Evolutionary conservation across 2,888 invertebrate genomes (phyloP), one percentile per base, ranked within the genome.

Genomic region (Mythimna impura): DNA sequence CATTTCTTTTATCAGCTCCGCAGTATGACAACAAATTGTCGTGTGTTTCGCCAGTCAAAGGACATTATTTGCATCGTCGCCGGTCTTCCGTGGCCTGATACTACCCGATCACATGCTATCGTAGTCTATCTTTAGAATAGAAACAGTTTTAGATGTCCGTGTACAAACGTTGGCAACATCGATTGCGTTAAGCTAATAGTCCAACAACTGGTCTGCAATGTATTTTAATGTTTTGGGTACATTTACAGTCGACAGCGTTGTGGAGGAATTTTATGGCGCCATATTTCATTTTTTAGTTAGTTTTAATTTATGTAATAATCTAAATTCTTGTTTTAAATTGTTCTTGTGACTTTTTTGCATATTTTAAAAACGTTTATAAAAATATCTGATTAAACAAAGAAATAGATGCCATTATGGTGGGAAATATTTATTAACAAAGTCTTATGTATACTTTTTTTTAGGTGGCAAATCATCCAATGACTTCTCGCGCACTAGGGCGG

Each of bases 31-130:
- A 66, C 63, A 57, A 57, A 64, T 74, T 76, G 67, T 64, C 77
- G 77, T 83, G 83, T 80, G 47, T 73, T 66, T 55, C 8, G 75
- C 67, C 67, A 55, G 76, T 84, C 85, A 82, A 82, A 73, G 73
- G 55, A 66, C 65, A 72, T 40, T 63, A 84, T 84, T 84, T 84
- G 83, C 83, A 84, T 84, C 61, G 80, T 58, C 75, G 71, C 66
- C 83, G 80, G 78, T 82, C 55, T 77, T 73, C 69, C 65, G 43
- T 12, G 36, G 14, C 30, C 6, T n/a, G 47, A 58, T 72, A 82
- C 63, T 61, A 57, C 82, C 36, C 54, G 47, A 78, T 68, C 62
- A 58, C 72, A 72, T 80, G 80, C 69, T 40, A 80, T 57, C 25
- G 47, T 40, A 25, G 34, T 34, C 50, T 77, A 71, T 81, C 36